Base-by-base conservation (phyloP, 2,888 invertebrate genomes). In the Villa cingulata region DNA sequence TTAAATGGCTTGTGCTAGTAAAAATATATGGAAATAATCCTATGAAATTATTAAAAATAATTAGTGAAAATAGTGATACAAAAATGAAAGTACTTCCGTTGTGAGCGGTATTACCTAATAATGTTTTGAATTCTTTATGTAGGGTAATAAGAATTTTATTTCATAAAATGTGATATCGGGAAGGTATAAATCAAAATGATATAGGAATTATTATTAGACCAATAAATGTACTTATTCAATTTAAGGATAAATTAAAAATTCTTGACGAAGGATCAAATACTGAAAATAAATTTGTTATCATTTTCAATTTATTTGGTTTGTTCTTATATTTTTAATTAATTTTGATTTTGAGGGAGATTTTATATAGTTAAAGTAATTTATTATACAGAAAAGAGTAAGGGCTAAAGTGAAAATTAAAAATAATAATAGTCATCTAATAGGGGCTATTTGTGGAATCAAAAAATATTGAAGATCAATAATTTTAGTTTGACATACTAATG, bases 1-100 rank as follows among this genome's bases (percentile, higher is more conserved):
- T 65, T 70, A 82, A 60, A 62, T 83, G 81, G 2, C 80, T 79
- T 51, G 81, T 75, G 56, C 75, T 72, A 29, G 80, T 80, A 68
- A 83, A 83, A 69, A 82, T 77, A 70, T 80, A 83, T 0, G 83
- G 79, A 3, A 81, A 77, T 70, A 83, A 61, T 0, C 81, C 80
- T 71, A 80, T 62, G 58, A 81, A 76, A 72, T 82, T 83, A 72
- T 78, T 80, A 64, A 78, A 71, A 66, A 81, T 56, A 66, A 82
- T 71, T 61, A 77, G 68, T 38, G 68, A 61, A 64, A 80, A 79
- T 63, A 78, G 58, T 2, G 72, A 68, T 57, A 75, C 70, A 66
- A 78, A 76, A 60, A 76, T 72, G 57, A 75, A 68, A 23, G 74
- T 71, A 57, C 69, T 71, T 56, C 76, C 74, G 60, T 70, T 67